These are phyloP conservation scores for Lasioglossum baleicum DNA, from an alignment of 1,140 invertebrate genomes.

Conservation along the genomic window DNA sequence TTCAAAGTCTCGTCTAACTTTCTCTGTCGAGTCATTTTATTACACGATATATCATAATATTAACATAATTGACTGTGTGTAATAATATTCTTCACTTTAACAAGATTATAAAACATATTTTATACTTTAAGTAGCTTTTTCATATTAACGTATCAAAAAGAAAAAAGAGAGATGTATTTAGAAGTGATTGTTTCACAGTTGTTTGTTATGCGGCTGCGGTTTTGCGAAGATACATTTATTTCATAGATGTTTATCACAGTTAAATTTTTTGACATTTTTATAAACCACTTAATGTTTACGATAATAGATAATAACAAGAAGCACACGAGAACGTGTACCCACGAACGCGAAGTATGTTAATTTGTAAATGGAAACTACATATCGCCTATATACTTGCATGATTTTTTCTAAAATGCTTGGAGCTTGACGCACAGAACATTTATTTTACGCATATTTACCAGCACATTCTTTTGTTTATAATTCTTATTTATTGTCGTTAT, in stretches of 20 bases:
- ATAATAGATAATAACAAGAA: background rate
- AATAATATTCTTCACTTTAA: background rate
- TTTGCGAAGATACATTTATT: slow-evolving; percentile 1
- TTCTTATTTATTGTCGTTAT: slow-evolving; percentile 40
- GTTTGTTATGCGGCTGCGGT: slow-evolving; percentile 2
- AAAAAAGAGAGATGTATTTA: background rate
- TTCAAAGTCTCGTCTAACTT: slow-evolving; percentile 1
- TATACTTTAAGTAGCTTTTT: background rate
- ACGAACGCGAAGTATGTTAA: slow-evolving; percentile 21
- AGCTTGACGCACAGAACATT: slow-evolving; percentile 59
- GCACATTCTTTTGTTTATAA: slow-evolving; percentile 50
- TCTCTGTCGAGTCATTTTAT: background rate
- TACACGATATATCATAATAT: background rate
- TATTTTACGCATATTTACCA: slow-evolving; percentile 44
- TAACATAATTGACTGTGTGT: background rate
- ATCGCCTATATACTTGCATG: slow-evolving; percentile 57
- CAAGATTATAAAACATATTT: background rate
- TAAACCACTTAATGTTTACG: background rate
- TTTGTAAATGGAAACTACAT: slow-evolving; percentile 33
- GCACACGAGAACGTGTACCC: background rate
- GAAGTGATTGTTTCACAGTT: background rate
- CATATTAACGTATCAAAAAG: background rate
- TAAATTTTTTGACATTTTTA: slow-evolving; percentile 13
- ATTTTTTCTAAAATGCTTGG: slow-evolving; percentile 51
- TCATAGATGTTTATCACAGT: background rate